phyloP scores from a whole-genome alignment of 2,113 vertebrate genomes.

The Syrrhaptes paradoxus region DNA sequence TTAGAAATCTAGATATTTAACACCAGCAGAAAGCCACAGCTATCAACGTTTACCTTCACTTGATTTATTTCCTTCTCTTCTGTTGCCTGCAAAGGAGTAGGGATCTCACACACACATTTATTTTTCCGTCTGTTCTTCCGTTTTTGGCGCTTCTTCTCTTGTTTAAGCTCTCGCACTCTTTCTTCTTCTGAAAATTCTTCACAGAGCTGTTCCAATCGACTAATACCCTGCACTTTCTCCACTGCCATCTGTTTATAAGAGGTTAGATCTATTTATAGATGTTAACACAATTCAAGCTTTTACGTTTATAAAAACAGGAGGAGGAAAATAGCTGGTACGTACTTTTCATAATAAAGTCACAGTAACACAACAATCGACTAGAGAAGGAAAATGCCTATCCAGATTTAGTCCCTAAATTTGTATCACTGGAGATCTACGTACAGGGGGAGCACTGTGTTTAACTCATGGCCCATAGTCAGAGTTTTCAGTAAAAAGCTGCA shows the following conservation, averaged over 20 bases:
- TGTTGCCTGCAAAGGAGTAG: conserved; percentile 78
- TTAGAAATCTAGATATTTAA: neutral
- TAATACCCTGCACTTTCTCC: conserved; percentile 96
- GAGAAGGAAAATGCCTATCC: neutral
- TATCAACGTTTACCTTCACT: conserved; percentile 79
- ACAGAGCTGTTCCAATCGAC: conserved; percentile 93
- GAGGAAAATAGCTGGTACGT: neutral
- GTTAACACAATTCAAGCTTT: neutral
- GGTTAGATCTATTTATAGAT: conserved; percentile 3
- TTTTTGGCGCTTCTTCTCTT: conserved; percentile 97
- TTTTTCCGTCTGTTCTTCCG: conserved; percentile 96
- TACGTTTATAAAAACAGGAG: neutral
- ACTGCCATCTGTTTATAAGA: conserved; percentile 87
- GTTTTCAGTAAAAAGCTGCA: neutral
- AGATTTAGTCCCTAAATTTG: neutral
- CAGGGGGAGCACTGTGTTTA: neutral
- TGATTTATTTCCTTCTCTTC: conserved; percentile 84
- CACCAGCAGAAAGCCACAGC: neutral
- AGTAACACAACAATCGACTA: neutral
- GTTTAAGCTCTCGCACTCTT: conserved; percentile 92
- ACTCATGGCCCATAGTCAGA: neutral
- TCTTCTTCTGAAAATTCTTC: conserved; percentile 97
- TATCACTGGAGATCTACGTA: neutral
- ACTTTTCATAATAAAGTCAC: neutral
- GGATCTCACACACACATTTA: conserved; percentile 88